phyloP scores from a whole-genome alignment of 2,888 invertebrate species.

The Pterobdella sp. region DNA sequence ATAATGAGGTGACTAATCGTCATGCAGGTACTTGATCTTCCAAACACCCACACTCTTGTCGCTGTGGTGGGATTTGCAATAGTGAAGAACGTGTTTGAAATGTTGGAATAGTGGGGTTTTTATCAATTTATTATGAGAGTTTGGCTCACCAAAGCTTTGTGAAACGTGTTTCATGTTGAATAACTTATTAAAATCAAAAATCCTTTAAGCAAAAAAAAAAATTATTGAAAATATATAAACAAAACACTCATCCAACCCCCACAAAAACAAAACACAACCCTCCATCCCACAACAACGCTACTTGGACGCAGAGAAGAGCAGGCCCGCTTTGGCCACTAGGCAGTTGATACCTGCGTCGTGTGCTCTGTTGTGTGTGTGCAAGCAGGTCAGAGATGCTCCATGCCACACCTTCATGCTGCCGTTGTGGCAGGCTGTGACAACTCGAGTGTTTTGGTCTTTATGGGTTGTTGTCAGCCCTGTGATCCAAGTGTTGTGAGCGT shows the following conservation, averaged over 20 bases:
- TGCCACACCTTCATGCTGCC: conserved; percentile 8
- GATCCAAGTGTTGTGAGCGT: conserved; percentile 20
- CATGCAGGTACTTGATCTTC: background rate
- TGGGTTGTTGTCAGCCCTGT: background rate
- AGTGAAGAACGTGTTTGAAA: too few species aligned
- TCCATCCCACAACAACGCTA: conserved; percentile 2
- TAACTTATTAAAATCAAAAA: background rate
- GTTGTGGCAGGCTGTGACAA: conserved; percentile 14
- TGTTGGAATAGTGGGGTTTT: too few species aligned
- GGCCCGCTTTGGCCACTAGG: background rate
- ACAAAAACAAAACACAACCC: background rate
- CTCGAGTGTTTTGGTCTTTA: background rate
- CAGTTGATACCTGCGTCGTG: conserved; percentile 19
- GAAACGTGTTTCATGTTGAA: background rate
- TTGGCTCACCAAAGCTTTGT: background rate
- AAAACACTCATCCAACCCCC: background rate
- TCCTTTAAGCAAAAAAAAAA: background rate
- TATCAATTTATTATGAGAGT: too few species aligned
- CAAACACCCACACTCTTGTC: conserved; percentile 17
- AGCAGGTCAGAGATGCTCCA: background rate
- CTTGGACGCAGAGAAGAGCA: conserved; percentile 25
- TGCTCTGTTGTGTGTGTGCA: background rate
- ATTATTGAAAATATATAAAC: background rate
- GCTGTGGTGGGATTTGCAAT: background rate
- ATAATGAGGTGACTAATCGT: background rate